A percentile compares a stretch with the other conserved stretches of the same genome.
phyloP scores from a whole-genome alignment of 2,888 invertebrate species.

The Dastarcus helophoroides region DNA sequence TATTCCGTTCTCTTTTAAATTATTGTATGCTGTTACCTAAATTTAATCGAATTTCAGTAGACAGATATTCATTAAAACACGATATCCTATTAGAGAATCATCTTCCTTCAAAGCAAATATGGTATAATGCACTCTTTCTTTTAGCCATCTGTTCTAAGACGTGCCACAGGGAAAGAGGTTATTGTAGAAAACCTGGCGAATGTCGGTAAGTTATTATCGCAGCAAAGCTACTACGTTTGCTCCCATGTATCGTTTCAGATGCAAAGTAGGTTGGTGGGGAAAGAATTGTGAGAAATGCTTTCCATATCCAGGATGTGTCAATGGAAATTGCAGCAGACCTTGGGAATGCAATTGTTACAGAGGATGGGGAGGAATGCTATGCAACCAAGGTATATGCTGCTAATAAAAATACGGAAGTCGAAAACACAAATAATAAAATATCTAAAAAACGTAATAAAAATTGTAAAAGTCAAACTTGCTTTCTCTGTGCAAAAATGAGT shows the following conservation, averaged over 20 bases:
- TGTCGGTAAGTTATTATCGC: conserved; percentile 49
- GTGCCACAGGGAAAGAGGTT: conserved; percentile 74
- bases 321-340: conserved; percentile 72
- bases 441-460: too few relatives aligned
- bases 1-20: too few relatives aligned
- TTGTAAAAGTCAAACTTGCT: too few relatives aligned
- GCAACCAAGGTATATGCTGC: conserved; percentile 64
- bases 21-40: too few relatives aligned
- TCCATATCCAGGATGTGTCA: conserved; percentile 78
- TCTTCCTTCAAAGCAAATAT: too few relatives aligned
- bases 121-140: conserved; percentile 20
- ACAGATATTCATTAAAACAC: too few relatives aligned
- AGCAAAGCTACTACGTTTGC: not conserved
- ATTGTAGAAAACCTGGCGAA: conserved; percentile 67
- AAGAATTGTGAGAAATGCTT: conserved; percentile 59
- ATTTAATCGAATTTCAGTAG: too few relatives aligned
- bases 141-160: conserved; percentile 74
- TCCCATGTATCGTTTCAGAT: conserved; percentile 40
- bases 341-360: conserved; percentile 84
- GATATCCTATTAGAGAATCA: too few relatives aligned
- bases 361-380: conserved; percentile 86
- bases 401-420: too few relatives aligned
- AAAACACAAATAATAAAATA: too few relatives aligned
- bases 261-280: conserved; percentile 85
- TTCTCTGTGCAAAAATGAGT: too few relatives aligned